These are phyloP conservation scores for Orcinus orca DNA, from an alignment of 2,113 vertebrate genomes.

Conservation along the genomic window DNA sequence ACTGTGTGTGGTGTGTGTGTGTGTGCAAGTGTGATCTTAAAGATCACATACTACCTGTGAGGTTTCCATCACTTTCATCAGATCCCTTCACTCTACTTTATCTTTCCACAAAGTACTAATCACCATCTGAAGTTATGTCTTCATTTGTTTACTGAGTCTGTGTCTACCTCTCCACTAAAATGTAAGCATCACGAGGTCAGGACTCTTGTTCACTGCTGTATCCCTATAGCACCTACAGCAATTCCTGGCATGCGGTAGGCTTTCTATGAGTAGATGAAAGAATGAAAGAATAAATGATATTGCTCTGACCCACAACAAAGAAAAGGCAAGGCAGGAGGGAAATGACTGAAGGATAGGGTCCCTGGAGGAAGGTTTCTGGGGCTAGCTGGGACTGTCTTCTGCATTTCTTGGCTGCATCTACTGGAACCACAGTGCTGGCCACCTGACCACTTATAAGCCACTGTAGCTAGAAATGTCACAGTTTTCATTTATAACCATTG, in stretches of 20 bases:
- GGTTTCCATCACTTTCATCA: neutral
- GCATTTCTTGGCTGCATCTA: neutral
- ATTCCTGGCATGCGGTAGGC: neutral
- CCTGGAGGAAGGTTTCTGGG: neutral
- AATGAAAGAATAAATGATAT: neutral
- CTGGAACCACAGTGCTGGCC: neutral
- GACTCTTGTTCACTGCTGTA: neutral
- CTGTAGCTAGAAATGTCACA: neutral
- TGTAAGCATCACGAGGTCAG: neutral
- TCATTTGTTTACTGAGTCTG: neutral
- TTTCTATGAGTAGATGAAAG: neutral
- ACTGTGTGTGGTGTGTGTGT: too few relatives aligned
- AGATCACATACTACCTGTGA: neutral
- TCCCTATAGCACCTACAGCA: neutral
- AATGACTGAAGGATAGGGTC: neutral
- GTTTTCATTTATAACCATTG: neutral
- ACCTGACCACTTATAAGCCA: neutral
- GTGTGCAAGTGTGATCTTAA: neutral
- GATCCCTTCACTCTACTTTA: neutral
- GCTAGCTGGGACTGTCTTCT: neutral
- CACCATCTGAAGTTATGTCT: neutral
- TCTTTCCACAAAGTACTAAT: neutral
- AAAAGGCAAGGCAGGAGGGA: neutral
- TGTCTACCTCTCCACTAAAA: neutral
- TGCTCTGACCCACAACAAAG: neutral